Conservation (phyloP, 2,113 vertebrate genomes). For the Pseudopodoces humilis region DNA sequence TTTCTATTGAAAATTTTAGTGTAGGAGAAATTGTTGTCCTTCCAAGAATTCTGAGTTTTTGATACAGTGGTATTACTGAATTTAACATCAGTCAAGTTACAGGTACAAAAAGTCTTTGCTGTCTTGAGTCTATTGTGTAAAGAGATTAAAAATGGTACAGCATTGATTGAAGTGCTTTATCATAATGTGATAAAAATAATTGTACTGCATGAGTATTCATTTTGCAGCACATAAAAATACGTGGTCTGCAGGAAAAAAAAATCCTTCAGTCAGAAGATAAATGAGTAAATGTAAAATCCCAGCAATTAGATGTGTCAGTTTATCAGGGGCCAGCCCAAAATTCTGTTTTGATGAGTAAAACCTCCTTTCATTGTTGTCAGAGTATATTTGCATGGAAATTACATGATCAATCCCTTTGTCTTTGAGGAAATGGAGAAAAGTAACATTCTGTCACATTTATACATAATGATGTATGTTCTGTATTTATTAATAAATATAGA, state of each 20-base stretch:
- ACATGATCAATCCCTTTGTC: slow-evolving; percentile 12
- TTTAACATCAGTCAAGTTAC: slow-evolving; percentile 24
- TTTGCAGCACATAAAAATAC: slow-evolving; percentile 41
- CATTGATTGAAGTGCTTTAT: slow-evolving; percentile 33
- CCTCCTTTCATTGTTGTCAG: not conserved
- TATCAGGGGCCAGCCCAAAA: not conserved
- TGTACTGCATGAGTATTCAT: not conserved
- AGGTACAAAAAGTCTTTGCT: slow-evolving; percentile 11
- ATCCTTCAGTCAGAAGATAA: not conserved
- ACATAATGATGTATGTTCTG: not conserved
- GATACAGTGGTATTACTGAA: not conserved
- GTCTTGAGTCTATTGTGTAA: slow-evolving; percentile 27
- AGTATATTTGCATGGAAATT: slow-evolving; percentile 33
- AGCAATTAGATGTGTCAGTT: not conserved
- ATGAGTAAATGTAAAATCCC: not conserved
- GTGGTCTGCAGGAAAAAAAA: not conserved
- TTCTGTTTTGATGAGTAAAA: slow-evolving; percentile 17
- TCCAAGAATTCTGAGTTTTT: slow-evolving; percentile 19
- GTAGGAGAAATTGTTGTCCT: slow-evolving; percentile 24
- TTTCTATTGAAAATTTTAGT: slow-evolving; percentile 25
- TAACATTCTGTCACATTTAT: not conserved
- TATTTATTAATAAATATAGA: slow-evolving; percentile 38
- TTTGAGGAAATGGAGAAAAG: slow-evolving; percentile 2
- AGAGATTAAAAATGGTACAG: slow-evolving; percentile 27
- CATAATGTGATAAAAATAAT: slow-evolving; percentile 44